These are phyloP conservation scores for Sylvia atricapilla DNA, from an alignment of 2,113 vertebrate species.

Conservation along the genomic window DNA sequence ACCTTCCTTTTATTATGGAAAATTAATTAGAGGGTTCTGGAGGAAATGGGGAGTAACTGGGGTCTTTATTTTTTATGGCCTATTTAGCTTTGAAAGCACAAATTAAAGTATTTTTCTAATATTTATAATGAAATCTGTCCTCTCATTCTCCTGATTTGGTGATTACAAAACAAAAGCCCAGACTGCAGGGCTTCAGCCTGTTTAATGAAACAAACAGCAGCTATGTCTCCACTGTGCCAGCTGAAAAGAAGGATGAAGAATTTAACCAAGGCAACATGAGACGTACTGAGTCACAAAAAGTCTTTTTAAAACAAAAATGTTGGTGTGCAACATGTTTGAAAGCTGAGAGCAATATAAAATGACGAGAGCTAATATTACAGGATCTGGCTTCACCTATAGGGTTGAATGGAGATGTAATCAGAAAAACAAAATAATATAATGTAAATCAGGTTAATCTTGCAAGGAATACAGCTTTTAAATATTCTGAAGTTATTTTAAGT, in stretches of 20 bases:
- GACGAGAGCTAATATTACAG: neutral
- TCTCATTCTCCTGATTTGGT: neutral
- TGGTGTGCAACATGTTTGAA: neutral
- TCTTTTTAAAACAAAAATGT: neutral
- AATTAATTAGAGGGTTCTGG: constrained; percentile 57
- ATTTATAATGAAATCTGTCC: constrained; percentile 48
- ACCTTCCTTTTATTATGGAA: constrained; percentile 52
- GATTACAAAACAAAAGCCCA: constrained; percentile 48
- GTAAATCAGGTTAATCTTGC: neutral
- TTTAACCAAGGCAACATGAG: neutral
- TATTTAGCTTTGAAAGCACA: constrained; percentile 38
- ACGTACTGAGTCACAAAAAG: neutral
- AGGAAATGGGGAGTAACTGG: constrained; percentile 31
- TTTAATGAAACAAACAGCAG: neutral
- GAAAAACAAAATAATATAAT: neutral
- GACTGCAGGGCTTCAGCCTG: constrained; percentile 15
- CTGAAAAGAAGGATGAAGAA: constrained; percentile 21
- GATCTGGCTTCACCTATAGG: neutral
- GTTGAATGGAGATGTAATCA: neutral
- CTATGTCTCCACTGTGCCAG: neutral
- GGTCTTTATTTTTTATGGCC: constrained; percentile 57
- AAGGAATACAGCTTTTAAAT: neutral
- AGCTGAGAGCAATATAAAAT: neutral
- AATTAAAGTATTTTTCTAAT: constrained; percentile 41
- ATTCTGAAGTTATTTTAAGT: neutral